Evolutionary conservation across 1,140 invertebrate species (phyloP).

Genomic region (Danaus plexippus): DNA sequence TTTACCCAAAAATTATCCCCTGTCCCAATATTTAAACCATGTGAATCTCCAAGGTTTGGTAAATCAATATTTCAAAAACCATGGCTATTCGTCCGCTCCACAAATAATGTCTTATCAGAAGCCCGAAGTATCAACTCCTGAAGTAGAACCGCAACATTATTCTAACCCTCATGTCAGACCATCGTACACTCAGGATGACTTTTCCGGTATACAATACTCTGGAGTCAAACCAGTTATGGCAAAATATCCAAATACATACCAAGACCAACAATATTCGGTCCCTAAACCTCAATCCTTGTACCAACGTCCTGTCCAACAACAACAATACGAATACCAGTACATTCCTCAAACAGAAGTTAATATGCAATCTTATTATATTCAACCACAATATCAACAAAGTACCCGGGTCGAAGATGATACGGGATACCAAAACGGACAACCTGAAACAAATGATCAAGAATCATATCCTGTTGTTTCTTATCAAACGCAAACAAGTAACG

Average conservation of each 20-base stretch:
- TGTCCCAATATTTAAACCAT: slow-evolving; percentile 68
- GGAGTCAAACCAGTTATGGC: slow-evolving; percentile 63
- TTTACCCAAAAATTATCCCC: slow-evolving; percentile 69
- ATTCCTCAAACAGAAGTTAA: slow-evolving; percentile 32
- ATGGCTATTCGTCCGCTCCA: slow-evolving; percentile 52
- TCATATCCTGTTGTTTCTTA: slow-evolving; percentile 15
- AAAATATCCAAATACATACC: slow-evolving; percentile 46
- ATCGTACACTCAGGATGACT: slow-evolving; percentile 54
- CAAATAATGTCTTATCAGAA: slow-evolving; percentile 52
- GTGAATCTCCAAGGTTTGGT: slow-evolving; percentile 68
- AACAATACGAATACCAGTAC: slow-evolving; percentile 48
- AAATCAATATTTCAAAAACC: slow-evolving; percentile 61
- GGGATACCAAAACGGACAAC: slow-evolving; percentile 26
- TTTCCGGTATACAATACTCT: slow-evolving; percentile 60
- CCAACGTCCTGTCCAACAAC: slow-evolving; percentile 34
- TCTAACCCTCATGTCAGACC: slow-evolving; percentile 49
- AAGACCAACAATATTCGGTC: slow-evolving; percentile 37
- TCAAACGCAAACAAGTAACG: slow-evolving; percentile 19
- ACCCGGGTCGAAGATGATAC: slow-evolving; percentile 15
- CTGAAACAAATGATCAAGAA: slow-evolving; percentile 23
- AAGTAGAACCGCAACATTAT: slow-evolving; percentile 46
- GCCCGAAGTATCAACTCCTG: slow-evolving; percentile 19
- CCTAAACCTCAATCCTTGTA: slow-evolving; percentile 39
- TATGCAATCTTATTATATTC: slow-evolving; percentile 39
- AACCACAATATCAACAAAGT: slow-evolving; percentile 37